Base-by-base conservation (phyloP, 2,888 invertebrate genomes). In the Nemurella pictetii region DNA sequence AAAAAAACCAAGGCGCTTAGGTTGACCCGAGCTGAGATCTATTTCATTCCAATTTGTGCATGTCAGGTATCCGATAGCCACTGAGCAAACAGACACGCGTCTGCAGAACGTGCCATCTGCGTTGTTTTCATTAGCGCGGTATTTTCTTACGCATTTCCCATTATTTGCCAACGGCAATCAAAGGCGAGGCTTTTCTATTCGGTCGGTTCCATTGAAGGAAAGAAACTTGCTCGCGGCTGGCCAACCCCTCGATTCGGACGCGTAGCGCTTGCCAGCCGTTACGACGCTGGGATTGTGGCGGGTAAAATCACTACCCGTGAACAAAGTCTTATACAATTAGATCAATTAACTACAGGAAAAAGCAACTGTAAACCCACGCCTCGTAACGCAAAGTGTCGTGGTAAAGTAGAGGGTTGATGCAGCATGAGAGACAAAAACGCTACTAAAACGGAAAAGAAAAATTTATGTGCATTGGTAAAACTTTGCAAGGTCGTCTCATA, bases 271-370 rank as follows among this genome's bases (percentile, higher is more conserved):
- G 55, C 55, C 55, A 55, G 55, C 55, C 55, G 55, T 55, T 55
- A 20, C 55, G 9, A 15, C 15, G 2, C 9, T 12, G 55, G 55
- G 20, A 55, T 20, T 9, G 15, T 20, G 75, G 28, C 75, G 25
- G 28, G 75, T 75, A 75, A 75, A 75, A 75, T 75, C 75, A 75
- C 75, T 27, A 4, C 12, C 75, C 75, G 28, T 75, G 75, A 75
- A 75, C 27, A 12, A 9, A 75, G 75, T 75, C 75, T 75, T 75
- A 28, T 25, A 75, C 75, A 75, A 75, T 75, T 75, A 75, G 55
- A 55, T 55, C 55, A 55, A 55, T 55, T 55, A 55, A 7, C 55
- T 55, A 2, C 12, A 35, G 15, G 55, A 55, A 20, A 55, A 55
- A 55, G 20, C 15, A 55, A 3, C 3, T 55, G 55, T 55, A 20